Base-by-base conservation (phyloP, 2,797 vertebrate genomes). In the Podarcis siculus region DNA sequence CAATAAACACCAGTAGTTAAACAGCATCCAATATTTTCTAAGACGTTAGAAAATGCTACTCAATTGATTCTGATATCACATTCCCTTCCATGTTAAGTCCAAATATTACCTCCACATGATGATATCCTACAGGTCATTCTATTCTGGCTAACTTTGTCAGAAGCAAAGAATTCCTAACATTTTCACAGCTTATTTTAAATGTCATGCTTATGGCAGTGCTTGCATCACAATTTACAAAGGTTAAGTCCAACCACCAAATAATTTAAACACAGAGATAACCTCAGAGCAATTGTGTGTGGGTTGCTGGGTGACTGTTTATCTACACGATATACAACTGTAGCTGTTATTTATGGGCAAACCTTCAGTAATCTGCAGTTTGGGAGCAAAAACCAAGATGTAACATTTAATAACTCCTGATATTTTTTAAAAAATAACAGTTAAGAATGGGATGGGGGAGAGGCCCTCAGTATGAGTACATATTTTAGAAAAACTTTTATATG, bases 391-490 rank as follows among this genome's bases (percentile, higher is more conserved):
- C 1, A 67, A 77, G 30, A 89, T 89, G 64, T 75, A 86, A 79
- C 42, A 87, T 37, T 90, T 87, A 88, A 80, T 89, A 83, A 85
- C 15, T 3, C 19, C 37, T 37, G 35, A 25, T 45, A 78, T 5
- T 90, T 79, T 90, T 83, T 91, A 37, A 86, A 83, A 2, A n/a
- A 5, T 86, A 49, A 32, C 37, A 84, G 19, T 19, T 32, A 72
- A 32, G 35, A 27, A 64, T 49, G 61, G 5, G n/a, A 35, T 30
- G 30, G 30, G 37, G 5, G 35, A 17, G 13, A 8, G 3, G 8
- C 10, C 1, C 42, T 66, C 91, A 90, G 89, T 93, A 91, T 85
- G 27, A 23, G 92, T 93, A 42, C 80, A 25, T 92, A 91, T 72
- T 49, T 80, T 17, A 66, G 55, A 93, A 91, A 45, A 7, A 5